Evolutionary conservation across 2,113 vertebrate genomes (phyloP), one percentile per base, ranked within the genome.

Genomic region (Rhodinocichla rosea): DNA sequence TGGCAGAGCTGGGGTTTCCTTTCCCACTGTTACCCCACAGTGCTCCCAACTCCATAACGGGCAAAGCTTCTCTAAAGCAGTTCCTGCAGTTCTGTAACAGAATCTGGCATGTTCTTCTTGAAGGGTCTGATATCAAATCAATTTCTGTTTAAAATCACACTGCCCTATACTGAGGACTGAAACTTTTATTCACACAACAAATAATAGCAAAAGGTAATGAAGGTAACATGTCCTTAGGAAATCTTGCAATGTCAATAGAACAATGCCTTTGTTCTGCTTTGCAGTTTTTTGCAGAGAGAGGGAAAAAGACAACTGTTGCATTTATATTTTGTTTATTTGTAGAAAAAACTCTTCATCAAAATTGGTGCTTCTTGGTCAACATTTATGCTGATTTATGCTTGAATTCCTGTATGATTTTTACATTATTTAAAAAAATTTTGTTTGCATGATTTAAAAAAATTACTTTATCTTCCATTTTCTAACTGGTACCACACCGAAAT

Each of bases 11-110:
- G 14, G 15, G 10, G 2, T 59, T 50, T 67, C 14, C 60, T 82
- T 47, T 60, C 27, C 70, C n/a, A 0, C 9, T 24, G 13, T 62
- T 67, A 15, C 13, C 37, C 45, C 52, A 28, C 15, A 6, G 21
- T 22, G 53, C 28, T 74, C 33, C 60, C 23, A 28, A 8, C 7
- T n/a, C 39, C 3, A 0, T 7, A 15, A 11, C 11, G 30, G 33
- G n/a, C 53, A 47, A 3, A 68, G 7, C 16, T 52, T 4, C 39
- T 47, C 26, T 7, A 55, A 15, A 69, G 20, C 69, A 22, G 7
- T 26, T 39, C 37, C 63, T 77, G 62, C 73, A 60, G 26, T 20
- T 68, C 47, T 83, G 39, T 10, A 13, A 19, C 63, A 68, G 11
- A 55, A 27, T 13, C n/a, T 82, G 53, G 11, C 21, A 2, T 32